Conservation (phyloP, 35 echinoderm and acorn worm species). For the Strongylocentrotus purpuratus region DNA sequence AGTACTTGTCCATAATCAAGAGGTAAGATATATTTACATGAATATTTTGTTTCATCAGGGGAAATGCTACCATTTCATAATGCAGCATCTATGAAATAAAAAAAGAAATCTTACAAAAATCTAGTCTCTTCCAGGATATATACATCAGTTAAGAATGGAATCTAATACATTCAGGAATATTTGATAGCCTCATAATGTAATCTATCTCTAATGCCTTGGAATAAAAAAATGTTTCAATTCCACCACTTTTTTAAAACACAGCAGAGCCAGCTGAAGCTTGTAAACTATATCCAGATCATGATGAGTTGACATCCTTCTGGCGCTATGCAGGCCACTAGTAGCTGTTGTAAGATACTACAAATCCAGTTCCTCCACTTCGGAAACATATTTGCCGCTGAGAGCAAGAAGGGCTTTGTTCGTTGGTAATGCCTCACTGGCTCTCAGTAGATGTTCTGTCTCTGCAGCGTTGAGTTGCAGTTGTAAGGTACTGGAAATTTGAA, state of each 20-base stretch:
- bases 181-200: background rate
- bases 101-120: background rate
- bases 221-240: background rate
- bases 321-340: too few relatives aligned
- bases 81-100: background rate
- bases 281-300: too few relatives aligned
- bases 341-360: too few relatives aligned
- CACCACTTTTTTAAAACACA: too few relatives aligned
- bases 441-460: too few relatives aligned
- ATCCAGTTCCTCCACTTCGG: too few relatives aligned
- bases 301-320: too few relatives aligned
- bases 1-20: background rate
- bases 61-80: background rate
- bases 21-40: slow-evolving; percentile 13
- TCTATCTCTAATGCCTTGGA: background rate
- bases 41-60: background rate
- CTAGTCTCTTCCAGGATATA: background rate
- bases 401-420: background rate
- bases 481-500: background rate
- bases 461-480: too few relatives aligned
- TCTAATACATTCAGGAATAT: background rate
- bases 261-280: too few relatives aligned
- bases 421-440: too few relatives aligned
- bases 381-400: background rate
- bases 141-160: background rate